Conservation (phyloP, 2,113 vertebrate genomes). For the Brevimyrus niger region DNA sequence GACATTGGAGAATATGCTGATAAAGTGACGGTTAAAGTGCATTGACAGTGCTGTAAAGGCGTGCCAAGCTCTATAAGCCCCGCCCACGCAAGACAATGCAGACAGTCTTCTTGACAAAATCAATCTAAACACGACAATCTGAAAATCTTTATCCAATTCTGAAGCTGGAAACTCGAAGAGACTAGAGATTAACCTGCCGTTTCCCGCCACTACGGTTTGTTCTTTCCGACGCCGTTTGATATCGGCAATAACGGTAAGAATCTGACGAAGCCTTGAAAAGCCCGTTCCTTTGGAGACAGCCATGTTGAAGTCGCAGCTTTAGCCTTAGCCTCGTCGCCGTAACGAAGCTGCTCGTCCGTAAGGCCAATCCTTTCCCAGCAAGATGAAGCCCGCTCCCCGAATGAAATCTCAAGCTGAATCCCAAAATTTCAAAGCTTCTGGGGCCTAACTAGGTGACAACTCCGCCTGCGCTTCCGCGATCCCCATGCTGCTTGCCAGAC, state of each 20-base stretch:
- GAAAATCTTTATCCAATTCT: background rate
- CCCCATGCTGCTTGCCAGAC: background rate
- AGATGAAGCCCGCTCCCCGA: background rate
- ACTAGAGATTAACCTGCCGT: background rate
- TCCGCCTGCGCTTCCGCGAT: background rate
- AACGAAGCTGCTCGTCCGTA: background rate
- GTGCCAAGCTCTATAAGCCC: background rate
- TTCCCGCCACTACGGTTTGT: background rate
- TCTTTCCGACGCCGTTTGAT: background rate
- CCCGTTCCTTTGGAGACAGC: background rate
- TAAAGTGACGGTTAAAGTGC: background rate
- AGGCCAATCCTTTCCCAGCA: background rate
- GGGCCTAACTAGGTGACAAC: background rate
- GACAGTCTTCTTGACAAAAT: background rate
- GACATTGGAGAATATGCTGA: background rate
- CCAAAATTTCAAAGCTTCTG: conserved; percentile 8
- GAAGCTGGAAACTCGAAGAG: background rate
- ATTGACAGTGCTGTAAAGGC: background rate
- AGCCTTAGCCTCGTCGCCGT: no score
- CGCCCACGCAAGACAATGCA: background rate
- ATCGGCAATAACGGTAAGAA: background rate
- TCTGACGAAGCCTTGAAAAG: background rate
- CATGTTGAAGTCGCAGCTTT: background rate
- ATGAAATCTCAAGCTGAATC: background rate
- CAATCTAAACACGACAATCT: background rate